Conservation (phyloP, 2,113 vertebrate species). For the Axis porcinus region DNA sequence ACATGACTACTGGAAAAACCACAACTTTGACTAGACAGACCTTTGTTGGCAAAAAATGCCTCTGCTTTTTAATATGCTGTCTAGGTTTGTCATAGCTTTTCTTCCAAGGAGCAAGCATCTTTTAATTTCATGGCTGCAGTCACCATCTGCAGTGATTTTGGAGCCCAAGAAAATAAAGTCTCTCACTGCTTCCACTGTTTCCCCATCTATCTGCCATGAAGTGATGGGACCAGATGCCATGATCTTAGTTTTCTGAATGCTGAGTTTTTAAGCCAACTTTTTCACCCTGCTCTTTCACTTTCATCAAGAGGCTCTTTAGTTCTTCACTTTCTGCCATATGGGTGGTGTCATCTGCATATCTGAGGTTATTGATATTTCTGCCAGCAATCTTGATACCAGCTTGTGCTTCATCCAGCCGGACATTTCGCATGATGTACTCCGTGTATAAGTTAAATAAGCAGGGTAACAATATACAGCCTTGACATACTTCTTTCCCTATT, state of each 20-base stretch:
- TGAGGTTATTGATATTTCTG: neutral
- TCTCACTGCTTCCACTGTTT: neutral
- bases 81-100: neutral
- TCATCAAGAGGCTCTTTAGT: neutral
- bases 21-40: neutral
- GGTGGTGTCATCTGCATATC: neutral
- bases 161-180: neutral
- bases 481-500: neutral
- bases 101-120: neutral
- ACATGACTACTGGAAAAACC: neutral
- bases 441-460: neutral
- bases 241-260: neutral
- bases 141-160: neutral
- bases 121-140: neutral
- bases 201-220: neutral
- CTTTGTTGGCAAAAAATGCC: neutral
- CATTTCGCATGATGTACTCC: neutral
- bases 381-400: neutral
- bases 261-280: neutral
- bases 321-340: neutral
- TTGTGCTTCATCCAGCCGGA: neutral
- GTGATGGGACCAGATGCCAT: neutral
- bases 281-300: neutral
- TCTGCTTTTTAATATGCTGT: neutral
- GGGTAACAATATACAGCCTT: neutral